phyloP scores from a whole-genome alignment of 2,888 invertebrate species.

The Drosophila ustulata region DNA sequence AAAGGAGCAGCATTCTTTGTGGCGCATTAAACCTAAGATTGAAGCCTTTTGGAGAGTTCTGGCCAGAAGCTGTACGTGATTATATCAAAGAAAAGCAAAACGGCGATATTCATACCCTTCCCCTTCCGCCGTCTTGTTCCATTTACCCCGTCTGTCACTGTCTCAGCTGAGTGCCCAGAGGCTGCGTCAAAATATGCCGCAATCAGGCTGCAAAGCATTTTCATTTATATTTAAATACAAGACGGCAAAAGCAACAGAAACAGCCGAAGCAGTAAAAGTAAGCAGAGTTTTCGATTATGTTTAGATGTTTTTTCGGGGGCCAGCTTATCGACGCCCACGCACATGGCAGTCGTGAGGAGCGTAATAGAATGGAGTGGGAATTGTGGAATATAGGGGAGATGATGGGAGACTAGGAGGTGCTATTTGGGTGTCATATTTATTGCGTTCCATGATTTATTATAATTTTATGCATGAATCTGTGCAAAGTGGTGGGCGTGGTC shows the following conservation, averaged over 20 bases:
- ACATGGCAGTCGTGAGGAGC: conserved; percentile 38
- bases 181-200: conserved; percentile 80
- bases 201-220: conserved; percentile 80
- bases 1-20: conserved; percentile 63
- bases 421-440: conserved; percentile 71
- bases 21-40: conserved; percentile 66
- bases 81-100: conserved; percentile 74
- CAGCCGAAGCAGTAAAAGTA: conserved; percentile 22
- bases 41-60: conserved; percentile 65
- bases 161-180: conserved; percentile 59
- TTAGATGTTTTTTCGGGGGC: conserved; percentile 64
- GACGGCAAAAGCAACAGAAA: conserved; percentile 39
- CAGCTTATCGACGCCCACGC: conserved; percentile 76
- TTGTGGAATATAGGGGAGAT: neutral
- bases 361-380: neutral
- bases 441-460: conserved; percentile 76
- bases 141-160: conserved; percentile 25
- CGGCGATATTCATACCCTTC: conserved; percentile 27
- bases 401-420: neutral
- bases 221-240: conserved; percentile 78
- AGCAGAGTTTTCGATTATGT: conserved; percentile 76
- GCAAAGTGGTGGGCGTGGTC: conserved; percentile 54
- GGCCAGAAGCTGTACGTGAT: conserved; percentile 76
- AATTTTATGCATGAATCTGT: conserved; percentile 78
- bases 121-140: neutral